A percentile compares a stretch with the other conserved stretches of the same genome.
These are phyloP conservation scores for Microvelia longipes DNA, from an alignment of 1,140 invertebrate genomes.

Conservation along the genomic window DNA sequence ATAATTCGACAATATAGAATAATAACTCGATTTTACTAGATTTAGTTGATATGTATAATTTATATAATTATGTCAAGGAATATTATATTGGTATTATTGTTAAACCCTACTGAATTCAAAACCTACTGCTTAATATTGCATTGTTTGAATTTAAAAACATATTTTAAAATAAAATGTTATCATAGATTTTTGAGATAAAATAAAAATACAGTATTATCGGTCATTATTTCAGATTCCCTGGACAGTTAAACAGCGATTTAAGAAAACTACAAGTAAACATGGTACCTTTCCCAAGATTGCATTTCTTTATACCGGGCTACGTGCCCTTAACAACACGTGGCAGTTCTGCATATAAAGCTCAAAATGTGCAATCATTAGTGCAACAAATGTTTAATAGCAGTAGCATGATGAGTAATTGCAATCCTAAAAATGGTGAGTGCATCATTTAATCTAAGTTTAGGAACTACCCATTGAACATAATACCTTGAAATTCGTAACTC, in stretches of 20 bases:
- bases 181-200: too few species aligned
- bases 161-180: too few species aligned
- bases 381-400: conserved; percentile 36
- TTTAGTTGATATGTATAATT: too few species aligned
- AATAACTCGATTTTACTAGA: too few species aligned
- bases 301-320: conserved; percentile 48
- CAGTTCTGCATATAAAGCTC: conserved; percentile 32
- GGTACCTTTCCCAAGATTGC: conserved; percentile 47
- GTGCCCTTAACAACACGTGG: conserved; percentile 40
- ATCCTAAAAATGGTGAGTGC: conserved; percentile 41
- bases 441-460: conserved; percentile 26
- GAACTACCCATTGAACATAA: neutral
- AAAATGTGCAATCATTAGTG: conserved; percentile 39
- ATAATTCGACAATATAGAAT: too few species aligned
- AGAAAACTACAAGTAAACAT: conserved; percentile 46
- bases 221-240: conserved; percentile 41
- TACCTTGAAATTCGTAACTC: too few species aligned
- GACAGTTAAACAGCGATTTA: conserved; percentile 45
- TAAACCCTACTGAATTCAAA: too few species aligned
- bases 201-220: too few species aligned
- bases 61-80: too few species aligned
- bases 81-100: too few species aligned
- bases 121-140: too few species aligned
- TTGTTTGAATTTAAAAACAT: too few species aligned
- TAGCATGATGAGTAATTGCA: conserved; percentile 45